Evolutionary conservation across 2,113 vertebrate species (phyloP).

Genomic region (Scomber colias): DNA sequence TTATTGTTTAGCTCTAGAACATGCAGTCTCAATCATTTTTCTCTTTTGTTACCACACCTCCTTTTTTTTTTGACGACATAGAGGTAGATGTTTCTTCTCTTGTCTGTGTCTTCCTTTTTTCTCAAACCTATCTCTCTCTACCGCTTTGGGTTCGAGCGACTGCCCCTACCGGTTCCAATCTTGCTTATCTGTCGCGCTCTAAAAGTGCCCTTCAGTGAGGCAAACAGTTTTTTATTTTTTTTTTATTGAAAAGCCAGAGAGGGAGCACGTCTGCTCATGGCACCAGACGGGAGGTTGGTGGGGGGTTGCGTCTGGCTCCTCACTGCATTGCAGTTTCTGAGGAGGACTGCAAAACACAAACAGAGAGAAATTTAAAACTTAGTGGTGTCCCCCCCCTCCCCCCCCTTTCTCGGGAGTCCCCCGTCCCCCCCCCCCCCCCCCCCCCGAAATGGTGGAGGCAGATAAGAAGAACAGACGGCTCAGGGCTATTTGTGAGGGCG

Average conservation of each 20-base stretch:
- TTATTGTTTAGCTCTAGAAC: background rate
- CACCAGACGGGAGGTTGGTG: constrained; percentile 36
- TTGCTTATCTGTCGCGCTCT: constrained; percentile 32
- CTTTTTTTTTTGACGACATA: too few relatives aligned
- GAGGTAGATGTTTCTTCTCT: background rate
- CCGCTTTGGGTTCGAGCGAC: background rate
- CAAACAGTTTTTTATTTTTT: constrained; percentile 25
- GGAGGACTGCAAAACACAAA: constrained; percentile 47
- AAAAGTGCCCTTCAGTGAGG: constrained; percentile 33
- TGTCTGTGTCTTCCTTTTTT: background rate
- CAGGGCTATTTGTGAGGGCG: background rate
- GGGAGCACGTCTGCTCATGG: constrained; percentile 13
- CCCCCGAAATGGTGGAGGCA: background rate
- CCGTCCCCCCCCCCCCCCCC: background rate
- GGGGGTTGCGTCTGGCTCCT: constrained; percentile 8
- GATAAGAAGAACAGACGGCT: background rate
- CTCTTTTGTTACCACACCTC: too few relatives aligned
- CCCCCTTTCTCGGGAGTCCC: constrained; percentile 2
- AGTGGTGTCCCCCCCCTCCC: background rate
- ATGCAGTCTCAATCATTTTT: background rate
- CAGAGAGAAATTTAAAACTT: constrained; percentile 26
- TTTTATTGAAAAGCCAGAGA: constrained; percentile 45
- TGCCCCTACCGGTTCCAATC: background rate
- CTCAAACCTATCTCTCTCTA: background rate
- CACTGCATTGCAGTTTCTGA: constrained; percentile 72